Evolutionary conservation across 2,797 vertebrate genomes (phyloP).

Genomic region (Balearica regulorum): DNA sequence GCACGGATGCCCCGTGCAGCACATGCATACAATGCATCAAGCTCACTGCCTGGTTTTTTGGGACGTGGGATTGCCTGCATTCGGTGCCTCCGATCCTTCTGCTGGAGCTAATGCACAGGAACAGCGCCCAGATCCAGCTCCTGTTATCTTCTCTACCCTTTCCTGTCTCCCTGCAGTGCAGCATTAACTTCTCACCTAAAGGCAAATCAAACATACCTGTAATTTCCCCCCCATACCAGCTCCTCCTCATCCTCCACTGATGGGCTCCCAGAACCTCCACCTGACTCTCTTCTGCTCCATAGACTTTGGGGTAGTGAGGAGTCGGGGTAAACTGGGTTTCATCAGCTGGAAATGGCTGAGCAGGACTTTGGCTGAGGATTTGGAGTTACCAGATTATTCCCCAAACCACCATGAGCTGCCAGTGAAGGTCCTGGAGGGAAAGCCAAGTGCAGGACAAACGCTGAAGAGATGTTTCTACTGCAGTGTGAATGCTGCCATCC

Average conservation of each 20-base stretch:
- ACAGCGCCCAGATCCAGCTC: not conserved
- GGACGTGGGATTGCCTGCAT: not conserved
- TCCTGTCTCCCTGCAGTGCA: not conserved
- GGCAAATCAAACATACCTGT: not conserved
- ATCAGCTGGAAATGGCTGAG: not conserved
- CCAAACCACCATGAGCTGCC: not conserved
- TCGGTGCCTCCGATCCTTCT: not conserved
- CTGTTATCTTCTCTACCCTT: not conserved
- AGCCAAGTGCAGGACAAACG: not conserved
- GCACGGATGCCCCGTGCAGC: not conserved
- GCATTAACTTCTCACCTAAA: not conserved
- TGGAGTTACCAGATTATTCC: not conserved
- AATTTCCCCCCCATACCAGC: not conserved
- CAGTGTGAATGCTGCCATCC: not conserved
- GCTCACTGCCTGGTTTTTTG: not conserved
- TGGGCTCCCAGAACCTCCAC: not conserved
- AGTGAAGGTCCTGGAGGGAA: not conserved
- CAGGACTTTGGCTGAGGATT: not conserved
- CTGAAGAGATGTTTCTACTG: not conserved
- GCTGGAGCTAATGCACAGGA: not conserved
- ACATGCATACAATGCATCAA: no score
- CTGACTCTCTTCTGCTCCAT: not conserved
- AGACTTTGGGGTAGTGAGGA: not conserved
- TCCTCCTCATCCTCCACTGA: not conserved
- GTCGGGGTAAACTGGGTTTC: not conserved